Evolutionary conservation across 2,888 invertebrate species (phyloP).

Genomic region (Camponotus fellah): DNA sequence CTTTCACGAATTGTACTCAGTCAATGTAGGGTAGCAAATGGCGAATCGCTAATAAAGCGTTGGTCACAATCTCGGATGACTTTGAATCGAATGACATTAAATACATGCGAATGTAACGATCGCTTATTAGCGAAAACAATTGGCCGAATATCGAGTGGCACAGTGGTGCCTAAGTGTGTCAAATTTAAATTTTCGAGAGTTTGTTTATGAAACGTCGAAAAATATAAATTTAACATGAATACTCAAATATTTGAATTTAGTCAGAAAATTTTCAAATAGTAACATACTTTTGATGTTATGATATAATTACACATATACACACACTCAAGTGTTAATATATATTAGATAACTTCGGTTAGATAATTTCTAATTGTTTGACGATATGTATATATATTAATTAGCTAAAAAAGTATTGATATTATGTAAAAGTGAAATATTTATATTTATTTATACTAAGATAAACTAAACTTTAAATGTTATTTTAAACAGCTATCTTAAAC

Average conservation of each 20-base stretch:
- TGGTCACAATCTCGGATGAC: not conserved
- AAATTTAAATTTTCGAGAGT: not conserved
- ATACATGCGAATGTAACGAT: conserved; percentile 21
- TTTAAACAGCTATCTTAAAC: not conserved
- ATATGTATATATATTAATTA: not conserved
- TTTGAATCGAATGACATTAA: conserved; percentile 21
- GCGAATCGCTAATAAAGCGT: conserved; percentile 12
- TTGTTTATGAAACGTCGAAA: not conserved
- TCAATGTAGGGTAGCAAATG: not conserved
- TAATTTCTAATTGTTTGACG: not conserved
- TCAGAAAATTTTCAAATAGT: not conserved
- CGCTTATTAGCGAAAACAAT: conserved; percentile 18
- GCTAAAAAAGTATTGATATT: not conserved
- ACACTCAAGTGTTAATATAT: not conserved
- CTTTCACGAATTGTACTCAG: conserved; percentile 23
- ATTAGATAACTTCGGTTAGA: not conserved
- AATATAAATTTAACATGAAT: not conserved
- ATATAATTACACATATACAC: no score
- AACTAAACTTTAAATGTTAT: not conserved
- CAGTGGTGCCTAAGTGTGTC: conserved; percentile 29
- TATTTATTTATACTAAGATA: not conserved
- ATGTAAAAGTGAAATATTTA: not conserved
- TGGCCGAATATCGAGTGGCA: not conserved
- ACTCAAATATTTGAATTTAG: not conserved
- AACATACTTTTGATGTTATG: not conserved